Percentiles rank a stretch among this genome's conserved stretches.
These are phyloP conservation scores for Chlorodrepanis virens DNA, from an alignment of 2,113 vertebrate genomes.

Conservation along the genomic window DNA sequence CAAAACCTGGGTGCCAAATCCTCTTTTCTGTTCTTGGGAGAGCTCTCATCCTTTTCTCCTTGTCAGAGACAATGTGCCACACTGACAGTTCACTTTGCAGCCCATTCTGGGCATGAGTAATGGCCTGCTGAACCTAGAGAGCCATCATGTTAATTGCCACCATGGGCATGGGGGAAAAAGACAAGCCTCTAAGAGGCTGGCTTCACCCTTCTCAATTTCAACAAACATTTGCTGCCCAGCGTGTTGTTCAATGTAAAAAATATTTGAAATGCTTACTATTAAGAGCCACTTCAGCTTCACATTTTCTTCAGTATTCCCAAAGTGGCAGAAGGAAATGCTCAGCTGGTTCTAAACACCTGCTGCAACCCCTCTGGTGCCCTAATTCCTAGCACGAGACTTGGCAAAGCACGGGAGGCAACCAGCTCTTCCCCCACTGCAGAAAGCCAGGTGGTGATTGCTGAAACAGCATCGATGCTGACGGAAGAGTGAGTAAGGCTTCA, in stretches of 20 bases:
- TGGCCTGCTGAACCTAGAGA: neutral
- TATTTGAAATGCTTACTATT: neutral
- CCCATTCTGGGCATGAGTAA: neutral
- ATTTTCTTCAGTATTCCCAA: neutral
- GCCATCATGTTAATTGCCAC: neutral
- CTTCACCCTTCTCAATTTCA: neutral
- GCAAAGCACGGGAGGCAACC: neutral
- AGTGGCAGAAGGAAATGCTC: neutral
- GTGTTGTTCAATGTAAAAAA: neutral
- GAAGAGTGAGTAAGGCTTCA: neutral
- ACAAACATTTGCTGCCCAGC: neutral
- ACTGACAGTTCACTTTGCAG: neutral
- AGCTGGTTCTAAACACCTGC: neutral
- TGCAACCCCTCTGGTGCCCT: neutral
- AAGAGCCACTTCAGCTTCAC: neutral
- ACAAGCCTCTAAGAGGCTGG: neutral
- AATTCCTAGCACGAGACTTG: neutral
- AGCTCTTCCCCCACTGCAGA: neutral
- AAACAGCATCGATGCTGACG: neutral
- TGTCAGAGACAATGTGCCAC: neutral
- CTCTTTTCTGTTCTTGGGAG: neutral
- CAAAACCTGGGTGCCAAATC: neutral
- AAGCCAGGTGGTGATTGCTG: neutral
- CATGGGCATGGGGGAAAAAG: neutral
- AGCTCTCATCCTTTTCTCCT: neutral